Evolutionary conservation across 2,888 invertebrate genomes (phyloP).

Genomic region (Gastracanthus pulcherrimus): DNA sequence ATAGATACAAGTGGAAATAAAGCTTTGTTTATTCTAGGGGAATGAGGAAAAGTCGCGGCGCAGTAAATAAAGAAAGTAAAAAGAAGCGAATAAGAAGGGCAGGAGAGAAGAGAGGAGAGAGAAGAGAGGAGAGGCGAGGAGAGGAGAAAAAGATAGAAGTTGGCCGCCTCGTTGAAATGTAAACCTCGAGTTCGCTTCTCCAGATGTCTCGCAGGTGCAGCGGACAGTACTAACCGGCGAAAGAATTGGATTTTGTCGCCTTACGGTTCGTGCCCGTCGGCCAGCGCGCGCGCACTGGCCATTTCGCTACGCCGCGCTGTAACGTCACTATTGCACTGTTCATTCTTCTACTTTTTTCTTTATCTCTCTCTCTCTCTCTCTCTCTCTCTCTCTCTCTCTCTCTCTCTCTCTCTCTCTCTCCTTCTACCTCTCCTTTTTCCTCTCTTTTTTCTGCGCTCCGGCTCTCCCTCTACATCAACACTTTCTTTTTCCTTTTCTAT

Average conservation of each 20-base stretch:
- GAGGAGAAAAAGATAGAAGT: slow-evolving; percentile 44
- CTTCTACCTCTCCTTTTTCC: background rate
- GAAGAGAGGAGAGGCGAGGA: background rate
- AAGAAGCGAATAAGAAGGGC: slow-evolving; percentile 6
- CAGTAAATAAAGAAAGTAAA: slow-evolving; percentile 54
- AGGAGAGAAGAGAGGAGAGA: background rate
- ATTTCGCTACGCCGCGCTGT: slow-evolving; percentile 40
- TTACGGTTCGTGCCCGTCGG: slow-evolving; percentile 54
- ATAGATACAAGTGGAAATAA: background rate
- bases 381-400: background rate
- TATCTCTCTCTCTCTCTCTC: background rate
- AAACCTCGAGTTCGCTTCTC: slow-evolving; percentile 59
- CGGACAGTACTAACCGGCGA: slow-evolving; percentile 67
- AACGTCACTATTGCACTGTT: slow-evolving; percentile 19
- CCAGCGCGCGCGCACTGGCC: slow-evolving; percentile 17
- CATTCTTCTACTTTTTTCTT: slow-evolving; percentile 12
- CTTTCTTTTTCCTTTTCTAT: slow-evolving; percentile 17
- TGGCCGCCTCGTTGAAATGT: slow-evolving; percentile 61
- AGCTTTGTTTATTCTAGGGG: slow-evolving; percentile 1
- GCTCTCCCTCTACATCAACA: background rate
- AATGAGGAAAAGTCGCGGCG: slow-evolving; percentile 23
- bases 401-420: background rate
- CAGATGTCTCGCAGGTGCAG: slow-evolving; percentile 66
- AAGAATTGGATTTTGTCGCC: slow-evolving; percentile 69
- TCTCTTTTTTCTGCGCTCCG: background rate